phyloP scores from a whole-genome alignment of 1,140 invertebrate species.

The Drosophila simulans region DNA sequence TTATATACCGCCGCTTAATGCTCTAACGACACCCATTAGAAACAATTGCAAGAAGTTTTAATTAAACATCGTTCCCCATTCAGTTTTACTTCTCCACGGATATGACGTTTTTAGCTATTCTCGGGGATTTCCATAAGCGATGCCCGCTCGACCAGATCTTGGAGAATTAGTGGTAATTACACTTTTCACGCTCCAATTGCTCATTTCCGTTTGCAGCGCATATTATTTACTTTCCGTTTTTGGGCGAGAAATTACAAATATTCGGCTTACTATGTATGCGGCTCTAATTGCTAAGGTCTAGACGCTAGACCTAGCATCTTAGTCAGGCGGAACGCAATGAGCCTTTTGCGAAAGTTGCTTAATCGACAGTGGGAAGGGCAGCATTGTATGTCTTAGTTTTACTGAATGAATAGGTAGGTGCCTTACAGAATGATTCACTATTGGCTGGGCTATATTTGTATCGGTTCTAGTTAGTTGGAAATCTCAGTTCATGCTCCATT shows the following conservation, averaged over 20 bases:
- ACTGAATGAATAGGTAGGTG: constrained; percentile 6
- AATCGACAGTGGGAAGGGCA: constrained; percentile 9
- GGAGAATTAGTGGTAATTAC: constrained; percentile 66
- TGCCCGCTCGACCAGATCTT: constrained; percentile 51
- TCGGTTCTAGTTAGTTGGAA: not conserved
- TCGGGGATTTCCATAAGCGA: constrained; percentile 61
- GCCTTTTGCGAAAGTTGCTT: constrained; percentile 30
- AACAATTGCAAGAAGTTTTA: constrained; percentile 82
- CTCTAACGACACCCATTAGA: constrained; percentile 79
- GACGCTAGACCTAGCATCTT: constrained; percentile 17
- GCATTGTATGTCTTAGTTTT: not conserved
- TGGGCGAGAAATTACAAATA: constrained; percentile 37
- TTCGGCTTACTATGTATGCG: constrained; percentile 10
- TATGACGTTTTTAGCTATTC: constrained; percentile 9
- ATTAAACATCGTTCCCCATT: constrained; percentile 74
- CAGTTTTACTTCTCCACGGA: constrained; percentile 10
- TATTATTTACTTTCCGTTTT: constrained; percentile 55
- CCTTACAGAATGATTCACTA: constrained; percentile 11
- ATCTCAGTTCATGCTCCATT: constrained; percentile 4
- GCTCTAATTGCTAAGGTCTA: constrained; percentile 23
- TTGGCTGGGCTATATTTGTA: not conserved
- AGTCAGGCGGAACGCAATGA: constrained; percentile 41
- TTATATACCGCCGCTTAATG: constrained; percentile 75
- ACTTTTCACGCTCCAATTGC: constrained; percentile 77
- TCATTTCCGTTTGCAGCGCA: constrained; percentile 61